Conservation (phyloP, 30 jellyfish, hydroid and myxozoan species). For the Rhopilema esculentum region DNA sequence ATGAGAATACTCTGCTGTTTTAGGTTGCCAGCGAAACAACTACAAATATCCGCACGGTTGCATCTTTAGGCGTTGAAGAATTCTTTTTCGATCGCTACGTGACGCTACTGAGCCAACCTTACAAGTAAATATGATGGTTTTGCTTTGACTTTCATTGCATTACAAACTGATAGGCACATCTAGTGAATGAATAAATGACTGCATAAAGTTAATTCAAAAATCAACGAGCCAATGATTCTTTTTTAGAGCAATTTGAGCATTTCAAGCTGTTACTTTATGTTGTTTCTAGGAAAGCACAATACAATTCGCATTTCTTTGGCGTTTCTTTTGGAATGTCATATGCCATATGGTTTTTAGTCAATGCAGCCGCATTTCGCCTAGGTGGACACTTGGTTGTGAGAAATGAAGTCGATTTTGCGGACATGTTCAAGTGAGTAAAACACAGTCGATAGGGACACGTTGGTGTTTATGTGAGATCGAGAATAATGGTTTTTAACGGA, state of each 20-base stretch:
- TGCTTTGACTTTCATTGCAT: too few relatives aligned
- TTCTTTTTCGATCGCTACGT: conserved; percentile 44
- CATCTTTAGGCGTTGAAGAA: conserved; percentile 84
- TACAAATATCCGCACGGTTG: conserved; percentile 87
- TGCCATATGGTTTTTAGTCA: conserved; percentile 85
- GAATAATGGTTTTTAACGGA: not conserved
- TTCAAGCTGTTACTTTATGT: too few relatives aligned
- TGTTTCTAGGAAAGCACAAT: conserved; percentile 75
- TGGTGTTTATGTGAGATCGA: conserved; percentile 8
- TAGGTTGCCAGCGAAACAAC: conserved; percentile 82
- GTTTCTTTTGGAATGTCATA: conserved; percentile 87
- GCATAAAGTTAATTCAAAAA: too few relatives aligned
- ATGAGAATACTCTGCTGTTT: not conserved
- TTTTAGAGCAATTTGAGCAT: too few relatives aligned
- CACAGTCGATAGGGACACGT: not conserved
- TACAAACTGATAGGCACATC: too few relatives aligned
- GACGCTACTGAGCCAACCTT: conserved; percentile 58
- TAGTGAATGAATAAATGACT: too few relatives aligned
- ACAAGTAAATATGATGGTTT: conserved; percentile 58
- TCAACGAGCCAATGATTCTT: too few relatives aligned
- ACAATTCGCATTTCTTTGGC: conserved; percentile 79
- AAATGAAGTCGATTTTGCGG: conserved; percentile 67
- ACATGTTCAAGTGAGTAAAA: conserved; percentile 92
- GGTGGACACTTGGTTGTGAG: conserved; percentile 93
- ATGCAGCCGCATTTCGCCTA: conserved; percentile 96